phyloP scores from a whole-genome alignment of 1,140 invertebrate genomes.

The Drosophila oshimai region DNA sequence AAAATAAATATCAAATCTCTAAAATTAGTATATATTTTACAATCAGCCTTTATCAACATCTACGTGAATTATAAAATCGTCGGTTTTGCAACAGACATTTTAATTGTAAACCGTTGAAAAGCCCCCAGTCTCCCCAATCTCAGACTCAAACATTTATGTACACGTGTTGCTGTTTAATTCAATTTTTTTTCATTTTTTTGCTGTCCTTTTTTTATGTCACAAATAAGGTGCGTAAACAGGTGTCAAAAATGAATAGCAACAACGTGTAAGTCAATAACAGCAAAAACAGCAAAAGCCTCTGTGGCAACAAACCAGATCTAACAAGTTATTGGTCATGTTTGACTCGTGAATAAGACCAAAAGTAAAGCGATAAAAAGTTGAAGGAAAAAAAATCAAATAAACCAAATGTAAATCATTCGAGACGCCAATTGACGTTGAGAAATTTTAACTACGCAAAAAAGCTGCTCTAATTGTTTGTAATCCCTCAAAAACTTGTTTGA shows the following conservation, averaged over 20 bases:
- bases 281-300: conserved; percentile 7
- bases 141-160: conserved; percentile 21
- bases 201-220: conserved; percentile 23
- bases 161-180: conserved; percentile 30
- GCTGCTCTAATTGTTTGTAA: conserved; percentile 72
- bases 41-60: neutral
- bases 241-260: conserved; percentile 56
- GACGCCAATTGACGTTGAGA: conserved; percentile 40
- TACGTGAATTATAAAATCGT: neutral
- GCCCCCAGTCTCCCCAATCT: neutral
- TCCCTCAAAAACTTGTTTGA: conserved; percentile 21
- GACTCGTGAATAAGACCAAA: conserved; percentile 3
- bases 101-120: neutral
- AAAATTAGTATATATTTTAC: neutral
- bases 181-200: neutral
- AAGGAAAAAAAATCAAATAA: conserved; percentile 11
- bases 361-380: neutral
- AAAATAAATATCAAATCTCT: too few relatives aligned
- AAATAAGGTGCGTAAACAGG: conserved; percentile 69
- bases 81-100: neutral
- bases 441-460: conserved; percentile 46
- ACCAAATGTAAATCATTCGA: conserved; percentile 37
- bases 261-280: conserved; percentile 21
- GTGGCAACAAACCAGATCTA: conserved; percentile 26
- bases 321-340: conserved; percentile 34